A percentile compares a stretch with the other conserved stretches of the same genome.
phyloP scores from a whole-genome alignment of 2,888 invertebrate genomes.

The Subacronicta megacephala region DNA sequence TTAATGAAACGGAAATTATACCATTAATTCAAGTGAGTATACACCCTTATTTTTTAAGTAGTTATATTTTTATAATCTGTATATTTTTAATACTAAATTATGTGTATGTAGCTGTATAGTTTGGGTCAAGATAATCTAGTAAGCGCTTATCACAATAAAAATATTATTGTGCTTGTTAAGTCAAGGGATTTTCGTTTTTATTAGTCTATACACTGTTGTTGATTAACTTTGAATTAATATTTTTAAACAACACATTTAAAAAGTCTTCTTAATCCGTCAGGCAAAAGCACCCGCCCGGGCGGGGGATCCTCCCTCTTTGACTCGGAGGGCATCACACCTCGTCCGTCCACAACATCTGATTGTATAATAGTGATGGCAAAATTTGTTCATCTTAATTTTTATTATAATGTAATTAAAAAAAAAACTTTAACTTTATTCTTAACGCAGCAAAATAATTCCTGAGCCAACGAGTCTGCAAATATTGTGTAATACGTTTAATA shows the following conservation, averaged over 20 bases:
- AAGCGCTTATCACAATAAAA: slow-evolving; percentile 13
- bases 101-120: slow-evolving; percentile 14
- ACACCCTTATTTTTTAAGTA: slow-evolving; percentile 31
- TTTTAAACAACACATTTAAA: no score
- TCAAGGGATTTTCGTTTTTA: slow-evolving; percentile 11
- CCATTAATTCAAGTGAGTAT: slow-evolving; percentile 77
- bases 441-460: slow-evolving; percentile 20
- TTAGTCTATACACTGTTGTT: background rate
- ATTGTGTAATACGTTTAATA: slow-evolving; percentile 55
- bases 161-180: background rate
- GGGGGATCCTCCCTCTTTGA: no score
- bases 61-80: slow-evolving; percentile 6
- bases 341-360: no score
- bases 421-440: slow-evolving; percentile 25
- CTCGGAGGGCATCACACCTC: no score
- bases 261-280: no score
- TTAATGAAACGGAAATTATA: slow-evolving; percentile 68
- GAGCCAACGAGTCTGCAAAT: slow-evolving; percentile 35
- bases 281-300: no score
- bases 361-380: no score
- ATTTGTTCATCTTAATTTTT: background rate
- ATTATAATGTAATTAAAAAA: background rate
- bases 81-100: slow-evolving; percentile 18
- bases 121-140: slow-evolving; percentile 21
- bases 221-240: background rate